Evolutionary conservation across 2,888 invertebrate genomes (phyloP), one percentile per base, ranked within the genome.

Genomic region (Ochlodes sylvanus): DNA sequence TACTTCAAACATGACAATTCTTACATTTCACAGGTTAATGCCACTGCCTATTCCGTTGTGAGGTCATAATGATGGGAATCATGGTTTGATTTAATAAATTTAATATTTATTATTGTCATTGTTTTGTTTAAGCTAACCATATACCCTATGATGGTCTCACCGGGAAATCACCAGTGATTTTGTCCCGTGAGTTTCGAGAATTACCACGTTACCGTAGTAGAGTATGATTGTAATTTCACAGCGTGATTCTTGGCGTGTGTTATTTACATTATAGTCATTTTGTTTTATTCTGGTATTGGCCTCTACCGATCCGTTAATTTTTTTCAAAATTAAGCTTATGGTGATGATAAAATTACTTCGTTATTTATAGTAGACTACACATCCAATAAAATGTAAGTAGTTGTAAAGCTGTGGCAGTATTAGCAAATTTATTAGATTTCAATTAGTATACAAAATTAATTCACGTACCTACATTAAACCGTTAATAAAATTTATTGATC

Each of bases 351-450:
- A 76, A 81, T 82, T 78, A 75, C 76, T 82, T 85, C 83, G 79
- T 80, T 78, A 77, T 81, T 76, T 78, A 76, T 76, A 76, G 82
- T 86, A 85, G 85, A 78, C n/a, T n/a, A n/a, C 61, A 76, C 70
- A 77, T 63, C 54, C 61, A 56, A 55, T 52, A 27, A 52, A 52
- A 57, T 67, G 47, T 68, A 68, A 60, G 69, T 70, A 72, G 63
- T 63, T 56, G 65, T 67, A 54, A 54, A 66, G 69, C 62, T 63
- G 63, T 41, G 57, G 63, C 61, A 64, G 42, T 32, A 54, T 42
- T 63, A 62, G 61, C 47, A 68, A 44, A 62, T 63, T 47, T 34
- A 14, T 38, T 47, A 34, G 3, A n/a, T 54, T 58, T 60, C 41
- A 52, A 60, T 38, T 42, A 47, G 38, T 47, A 60, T 54, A 60